Evolutionary conservation across 2,888 invertebrate genomes (phyloP), one percentile per base, ranked within the genome.

Genomic region (Eilema caniola): DNA sequence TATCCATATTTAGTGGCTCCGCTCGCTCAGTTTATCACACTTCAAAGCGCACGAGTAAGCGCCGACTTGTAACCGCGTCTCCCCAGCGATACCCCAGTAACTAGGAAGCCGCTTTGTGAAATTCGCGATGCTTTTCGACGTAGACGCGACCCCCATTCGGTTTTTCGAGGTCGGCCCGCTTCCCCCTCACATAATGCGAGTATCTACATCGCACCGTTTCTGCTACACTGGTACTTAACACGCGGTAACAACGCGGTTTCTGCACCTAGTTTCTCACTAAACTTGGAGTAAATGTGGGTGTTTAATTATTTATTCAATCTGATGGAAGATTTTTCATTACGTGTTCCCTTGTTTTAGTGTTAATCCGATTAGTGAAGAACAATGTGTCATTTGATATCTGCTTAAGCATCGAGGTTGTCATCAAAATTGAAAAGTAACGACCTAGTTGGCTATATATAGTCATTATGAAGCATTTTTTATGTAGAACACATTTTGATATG

Each of bases 101-200:
- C 92, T 90, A 90, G 91, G 92, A 93, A 91, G 93, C 88, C 85
- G 88, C 94, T 94, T 92, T 93, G 94, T 92, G 93, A 92, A 93
- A 91, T 93, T 93, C 91, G 91, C 92, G 90, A 90, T 90, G 92
- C 92, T 91, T 90, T 90, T 90, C 89, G 91, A 89, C 88, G 86
- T 83, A 86, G 84, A 86, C 83, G 83, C 88, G 89, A 89, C 90
- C 92, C 92, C 91, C 89, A 89, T 92, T 92, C 87, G 92, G 93
- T 92, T 94, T 94, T 93, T 94, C 92, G 94, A 93, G 93, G 93
- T 92, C 93, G 90, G 86, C 83, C 85, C 86, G 82, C 82, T 84
- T 83, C 89, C 87, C 89, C 86, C 89, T 86, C 84, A 85, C 83
- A 86, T 88, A 89, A 90, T 88, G 85, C 87, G 87, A 88, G 88